Conservation (phyloP, 2,797 vertebrate genomes). For the Sus cebifrons region DNA sequence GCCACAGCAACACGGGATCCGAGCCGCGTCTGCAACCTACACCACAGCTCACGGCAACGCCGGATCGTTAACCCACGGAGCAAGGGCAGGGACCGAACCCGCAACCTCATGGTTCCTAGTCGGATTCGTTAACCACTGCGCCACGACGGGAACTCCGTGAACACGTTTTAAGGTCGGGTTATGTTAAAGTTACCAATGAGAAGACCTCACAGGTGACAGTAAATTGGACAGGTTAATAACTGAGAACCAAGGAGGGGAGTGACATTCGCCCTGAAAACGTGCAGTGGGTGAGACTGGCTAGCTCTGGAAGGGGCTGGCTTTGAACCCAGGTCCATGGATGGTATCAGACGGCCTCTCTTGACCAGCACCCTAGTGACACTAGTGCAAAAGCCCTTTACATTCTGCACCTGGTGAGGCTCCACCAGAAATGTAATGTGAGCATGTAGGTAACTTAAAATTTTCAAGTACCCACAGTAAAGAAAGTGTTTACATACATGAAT, state of each 20-base stretch:
- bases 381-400: not conserved
- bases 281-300: not conserved
- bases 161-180: not conserved
- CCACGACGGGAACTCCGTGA: not conserved
- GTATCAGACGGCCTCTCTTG: not conserved
- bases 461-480: not conserved
- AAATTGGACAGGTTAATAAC: slow-evolving; percentile 4
- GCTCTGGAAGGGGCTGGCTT: not conserved
- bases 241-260: not conserved
- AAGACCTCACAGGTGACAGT: not conserved
- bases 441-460: not conserved
- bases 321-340: not conserved
- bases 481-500: not conserved
- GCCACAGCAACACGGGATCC: too few relatives aligned
- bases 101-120: too few relatives aligned
- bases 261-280: not conserved
- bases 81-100: too few relatives aligned
- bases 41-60: too few relatives aligned
- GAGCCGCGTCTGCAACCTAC: too few relatives aligned
- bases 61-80: too few relatives aligned
- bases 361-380: not conserved
- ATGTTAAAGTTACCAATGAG: not conserved
- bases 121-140: too few relatives aligned
- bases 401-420: not conserved
- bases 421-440: not conserved